A percentile compares a stretch with the other conserved stretches of the same genome.
Evolutionary conservation across 2,888 invertebrate species (phyloP).

Genomic region (Scrobipalpa costella): DNA sequence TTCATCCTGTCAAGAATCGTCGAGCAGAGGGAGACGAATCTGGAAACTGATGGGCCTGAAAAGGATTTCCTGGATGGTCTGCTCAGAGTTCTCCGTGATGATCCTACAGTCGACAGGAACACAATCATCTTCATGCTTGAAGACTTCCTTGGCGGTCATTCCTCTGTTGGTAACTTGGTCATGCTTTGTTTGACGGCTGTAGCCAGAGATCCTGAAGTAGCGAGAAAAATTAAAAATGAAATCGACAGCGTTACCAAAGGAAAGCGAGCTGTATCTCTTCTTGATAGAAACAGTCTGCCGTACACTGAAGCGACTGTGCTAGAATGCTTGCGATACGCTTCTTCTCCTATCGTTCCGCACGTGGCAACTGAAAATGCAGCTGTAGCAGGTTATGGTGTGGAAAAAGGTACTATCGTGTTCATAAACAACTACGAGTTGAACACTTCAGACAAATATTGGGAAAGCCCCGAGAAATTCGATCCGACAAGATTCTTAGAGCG

Average conservation of each 20-base stretch:
- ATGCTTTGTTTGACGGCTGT: slow-evolving; percentile 88
- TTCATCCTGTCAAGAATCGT: slow-evolving; percentile 88
- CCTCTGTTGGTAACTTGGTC: slow-evolving; percentile 91
- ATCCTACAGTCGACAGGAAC: slow-evolving; percentile 85
- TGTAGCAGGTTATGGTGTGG: slow-evolving; percentile 86
- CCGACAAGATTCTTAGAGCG: slow-evolving; percentile 87
- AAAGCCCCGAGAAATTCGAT: slow-evolving; percentile 85
- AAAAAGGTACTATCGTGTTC: slow-evolving; percentile 90
- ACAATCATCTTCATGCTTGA: slow-evolving; percentile 91
- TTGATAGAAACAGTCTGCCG: slow-evolving; percentile 85
- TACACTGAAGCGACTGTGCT: slow-evolving; percentile 91
- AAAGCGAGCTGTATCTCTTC: slow-evolving; percentile 80
- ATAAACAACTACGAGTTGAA: slow-evolving; percentile 92
- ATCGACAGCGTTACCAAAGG: slow-evolving; percentile 82
- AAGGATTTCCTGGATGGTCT: slow-evolving; percentile 91
- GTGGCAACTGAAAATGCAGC: slow-evolving; percentile 89
- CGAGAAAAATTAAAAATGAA: slow-evolving; percentile 84
- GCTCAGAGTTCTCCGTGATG: slow-evolving; percentile 84
- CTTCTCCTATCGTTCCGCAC: slow-evolving; percentile 95
- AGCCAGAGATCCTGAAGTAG: slow-evolving; percentile 84
- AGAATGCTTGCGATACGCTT: slow-evolving; percentile 89
- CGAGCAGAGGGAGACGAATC: slow-evolving; percentile 76
- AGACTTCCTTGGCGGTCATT: slow-evolving; percentile 94
- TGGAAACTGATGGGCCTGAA: slow-evolving; percentile 83
- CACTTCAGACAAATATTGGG: slow-evolving; percentile 87